Evolutionary conservation across 2,113 vertebrate species (phyloP).

Genomic region (Hippoglossus stenolepis): DNA sequence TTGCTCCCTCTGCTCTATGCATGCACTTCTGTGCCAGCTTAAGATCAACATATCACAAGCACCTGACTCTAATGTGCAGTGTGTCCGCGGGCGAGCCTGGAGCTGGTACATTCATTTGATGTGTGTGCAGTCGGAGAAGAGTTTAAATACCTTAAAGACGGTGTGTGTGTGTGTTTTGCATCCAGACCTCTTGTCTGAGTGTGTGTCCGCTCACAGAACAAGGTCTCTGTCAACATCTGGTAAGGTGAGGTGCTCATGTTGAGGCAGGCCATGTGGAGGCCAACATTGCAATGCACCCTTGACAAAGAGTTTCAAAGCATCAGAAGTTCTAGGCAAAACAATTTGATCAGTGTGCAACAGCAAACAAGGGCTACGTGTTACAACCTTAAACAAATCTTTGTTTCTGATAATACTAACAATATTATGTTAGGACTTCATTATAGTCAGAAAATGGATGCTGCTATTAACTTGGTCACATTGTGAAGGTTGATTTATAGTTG

Average conservation of each 20-base stretch:
- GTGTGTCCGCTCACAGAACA: not conserved
- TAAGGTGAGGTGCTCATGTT: not conserved
- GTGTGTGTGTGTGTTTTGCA: slow-evolving; percentile 10
- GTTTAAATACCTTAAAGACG: slow-evolving; percentile 40
- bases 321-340: too few relatives aligned
- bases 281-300: not conserved
- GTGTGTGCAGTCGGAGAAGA: slow-evolving; percentile 46
- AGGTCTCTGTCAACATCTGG: not conserved
- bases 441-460: too few relatives aligned
- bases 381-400: too few relatives aligned
- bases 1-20: slow-evolving; percentile 49
- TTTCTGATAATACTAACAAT: too few relatives aligned
- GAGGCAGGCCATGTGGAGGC: slow-evolving; percentile 2
- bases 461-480: too few relatives aligned
- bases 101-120: slow-evolving; percentile 47
- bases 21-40: slow-evolving; percentile 35
- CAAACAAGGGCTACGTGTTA: too few relatives aligned
- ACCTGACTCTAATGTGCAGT: slow-evolving; percentile 42
- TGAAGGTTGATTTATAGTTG: too few relatives aligned
- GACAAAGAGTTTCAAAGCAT: too few relatives aligned
- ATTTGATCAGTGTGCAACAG: too few relatives aligned
- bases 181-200: slow-evolving; percentile 6
- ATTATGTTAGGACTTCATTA: too few relatives aligned
- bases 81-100: slow-evolving; percentile 28
- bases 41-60: slow-evolving; percentile 48